A percentile compares a stretch with the other conserved stretches of the same genome.
Evolutionary conservation across 30 jellyfish, hydroid and myxozoan species (phyloP).

Genomic region (Hydra vulgaris): DNA sequence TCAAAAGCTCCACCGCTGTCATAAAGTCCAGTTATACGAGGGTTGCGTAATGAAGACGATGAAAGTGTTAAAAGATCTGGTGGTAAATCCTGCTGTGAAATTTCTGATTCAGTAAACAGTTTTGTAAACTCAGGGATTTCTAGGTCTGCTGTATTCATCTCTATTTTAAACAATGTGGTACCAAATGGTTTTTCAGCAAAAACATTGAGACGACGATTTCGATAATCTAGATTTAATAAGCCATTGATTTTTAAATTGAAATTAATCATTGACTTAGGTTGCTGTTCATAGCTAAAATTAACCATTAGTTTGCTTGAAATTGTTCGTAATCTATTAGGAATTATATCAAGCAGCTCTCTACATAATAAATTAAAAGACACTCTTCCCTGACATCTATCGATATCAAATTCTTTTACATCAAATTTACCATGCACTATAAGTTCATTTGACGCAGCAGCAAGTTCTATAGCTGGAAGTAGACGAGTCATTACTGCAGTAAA

Average conservation of each 20-base stretch:
- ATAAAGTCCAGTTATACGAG: slow-evolving; percentile 45
- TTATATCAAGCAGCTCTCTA: slow-evolving; percentile 65
- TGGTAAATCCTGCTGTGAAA: slow-evolving; percentile 43
- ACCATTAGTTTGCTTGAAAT: slow-evolving; percentile 34
- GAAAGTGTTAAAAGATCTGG: slow-evolving; percentile 54
- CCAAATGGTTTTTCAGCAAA: slow-evolving; percentile 35
- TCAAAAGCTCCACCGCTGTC: slow-evolving; percentile 62
- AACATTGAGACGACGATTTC: slow-evolving; percentile 30
- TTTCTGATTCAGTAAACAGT: slow-evolving; percentile 48
- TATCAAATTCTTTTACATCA: slow-evolving; percentile 40
- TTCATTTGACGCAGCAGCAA: slow-evolving; percentile 31
- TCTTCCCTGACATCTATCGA: slow-evolving; percentile 56
- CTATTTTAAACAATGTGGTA: slow-evolving; percentile 36
- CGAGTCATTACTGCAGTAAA: slow-evolving; percentile 47
- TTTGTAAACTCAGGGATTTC: slow-evolving; percentile 48
- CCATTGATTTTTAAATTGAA: slow-evolving; percentile 54
- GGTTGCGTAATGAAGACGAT: slow-evolving; percentile 34
- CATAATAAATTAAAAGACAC: slow-evolving; percentile 44
- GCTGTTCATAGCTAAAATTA: slow-evolving; percentile 32
- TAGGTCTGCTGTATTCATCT: slow-evolving; percentile 29
- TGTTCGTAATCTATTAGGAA: slow-evolving; percentile 64
- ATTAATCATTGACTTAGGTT: slow-evolving; percentile 29
- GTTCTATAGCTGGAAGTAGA: slow-evolving; percentile 43
- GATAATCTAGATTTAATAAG: slow-evolving; percentile 21
- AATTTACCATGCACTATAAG: slow-evolving; percentile 54